Evolutionary conservation across 2,113 vertebrate genomes (phyloP).

Genomic region (Ophiodon elongatus): DNA sequence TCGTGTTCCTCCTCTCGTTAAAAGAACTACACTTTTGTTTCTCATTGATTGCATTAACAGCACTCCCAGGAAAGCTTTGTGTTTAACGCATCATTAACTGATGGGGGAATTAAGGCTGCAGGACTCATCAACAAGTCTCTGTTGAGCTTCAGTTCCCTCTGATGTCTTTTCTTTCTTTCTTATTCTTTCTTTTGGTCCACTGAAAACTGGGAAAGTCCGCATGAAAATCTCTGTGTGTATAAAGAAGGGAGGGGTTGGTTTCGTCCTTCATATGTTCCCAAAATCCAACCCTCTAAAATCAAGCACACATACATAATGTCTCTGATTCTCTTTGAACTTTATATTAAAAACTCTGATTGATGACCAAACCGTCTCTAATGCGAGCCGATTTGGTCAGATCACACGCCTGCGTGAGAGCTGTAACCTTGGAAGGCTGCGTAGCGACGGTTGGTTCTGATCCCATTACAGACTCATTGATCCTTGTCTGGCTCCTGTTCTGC

Average conservation of each 20-base stretch:
- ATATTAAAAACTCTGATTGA: background rate
- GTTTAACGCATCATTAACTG: conserved; percentile 55
- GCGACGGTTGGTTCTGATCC: conserved; percentile 58
- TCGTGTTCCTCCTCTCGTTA: conserved; percentile 15
- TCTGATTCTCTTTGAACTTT: background rate
- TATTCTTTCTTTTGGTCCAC: background rate
- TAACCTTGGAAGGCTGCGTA: conserved; percentile 48
- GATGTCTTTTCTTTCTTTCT: conserved; percentile 2
- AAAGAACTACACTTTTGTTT: conserved; percentile 32
- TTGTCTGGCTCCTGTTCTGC: conserved; percentile 62
- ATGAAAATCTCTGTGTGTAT: background rate
- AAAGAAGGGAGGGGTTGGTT: background rate
- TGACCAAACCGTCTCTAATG: conserved; percentile 7
- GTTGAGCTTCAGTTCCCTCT: conserved; percentile 11
- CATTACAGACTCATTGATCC: conserved; percentile 69
- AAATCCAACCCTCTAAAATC: background rate
- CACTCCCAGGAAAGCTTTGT: conserved; percentile 37
- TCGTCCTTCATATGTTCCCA: background rate
- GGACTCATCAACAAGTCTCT: conserved; percentile 38
- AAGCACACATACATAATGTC: background rate
- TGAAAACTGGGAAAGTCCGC: background rate
- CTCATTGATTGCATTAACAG: conserved; percentile 46
- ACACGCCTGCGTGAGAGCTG: conserved; percentile 15
- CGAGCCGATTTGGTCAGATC: conserved; percentile 19
- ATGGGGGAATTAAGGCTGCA: conserved; percentile 33